Percentiles rank a stretch among this genome's conserved stretches.
Evolutionary conservation across 2,888 invertebrate genomes (phyloP).

Genomic region (Phaonia tiefii): DNA sequence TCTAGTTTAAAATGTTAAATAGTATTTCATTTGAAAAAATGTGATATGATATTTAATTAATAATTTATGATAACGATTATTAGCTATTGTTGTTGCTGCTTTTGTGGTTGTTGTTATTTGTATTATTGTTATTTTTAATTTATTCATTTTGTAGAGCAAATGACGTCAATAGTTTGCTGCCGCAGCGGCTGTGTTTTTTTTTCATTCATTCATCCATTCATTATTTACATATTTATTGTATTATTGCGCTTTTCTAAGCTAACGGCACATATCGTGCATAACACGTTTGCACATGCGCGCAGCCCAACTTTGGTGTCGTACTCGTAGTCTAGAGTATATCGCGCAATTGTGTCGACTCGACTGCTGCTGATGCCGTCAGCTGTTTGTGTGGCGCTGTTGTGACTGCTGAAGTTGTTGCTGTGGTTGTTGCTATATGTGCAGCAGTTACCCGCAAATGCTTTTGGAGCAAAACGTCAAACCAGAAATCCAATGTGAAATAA

Average conservation of each 20-base stretch:
- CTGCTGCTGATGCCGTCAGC: neutral
- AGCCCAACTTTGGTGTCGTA: constrained; percentile 31
- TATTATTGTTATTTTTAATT: constrained; percentile 18
- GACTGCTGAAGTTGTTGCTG: neutral
- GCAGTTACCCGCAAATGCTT: neutral
- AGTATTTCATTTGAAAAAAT: too few species aligned
- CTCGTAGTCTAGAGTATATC: too few species aligned
- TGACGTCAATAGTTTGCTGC: constrained; percentile 52
- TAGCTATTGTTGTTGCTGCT: constrained; percentile 21
- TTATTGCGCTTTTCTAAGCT: constrained; percentile 42
- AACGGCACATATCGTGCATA: constrained; percentile 65
- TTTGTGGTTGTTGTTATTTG: constrained; percentile 12
- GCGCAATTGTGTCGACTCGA: constrained; percentile 6
- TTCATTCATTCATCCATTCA: constrained; percentile 18
- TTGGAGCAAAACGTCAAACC: constrained; percentile 24
- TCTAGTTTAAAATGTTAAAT: too few species aligned
- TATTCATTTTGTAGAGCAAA: constrained; percentile 36
- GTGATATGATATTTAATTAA: constrained; percentile 36
- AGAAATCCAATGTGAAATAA: constrained; percentile 16
- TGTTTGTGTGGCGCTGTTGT: neutral
- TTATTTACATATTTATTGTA: constrained; percentile 13
- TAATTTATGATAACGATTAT: constrained; percentile 23
- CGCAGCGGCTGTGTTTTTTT: constrained; percentile 11
- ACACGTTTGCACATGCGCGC: constrained; percentile 58
- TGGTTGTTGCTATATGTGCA: neutral